Evolutionary conservation across 2,888 invertebrate species (phyloP).

Genomic region (Melanotus villosus): DNA sequence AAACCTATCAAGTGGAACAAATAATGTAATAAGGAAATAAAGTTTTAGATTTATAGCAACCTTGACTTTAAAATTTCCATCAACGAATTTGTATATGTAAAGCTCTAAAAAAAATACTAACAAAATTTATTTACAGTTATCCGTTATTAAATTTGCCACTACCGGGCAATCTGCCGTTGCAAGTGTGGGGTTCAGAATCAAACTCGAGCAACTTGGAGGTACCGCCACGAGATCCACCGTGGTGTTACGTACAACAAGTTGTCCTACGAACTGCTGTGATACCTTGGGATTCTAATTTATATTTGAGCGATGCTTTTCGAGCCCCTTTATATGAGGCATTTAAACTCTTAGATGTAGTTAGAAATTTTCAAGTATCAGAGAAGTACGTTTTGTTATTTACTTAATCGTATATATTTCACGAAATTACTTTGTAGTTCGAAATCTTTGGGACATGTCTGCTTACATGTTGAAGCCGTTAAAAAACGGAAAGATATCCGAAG

Average conservation of each 20-base stretch:
- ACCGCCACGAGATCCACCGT: slow-evolving; percentile 68
- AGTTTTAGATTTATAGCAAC: too few relatives aligned
- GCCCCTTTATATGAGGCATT: slow-evolving; percentile 93
- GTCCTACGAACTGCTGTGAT: slow-evolving; percentile 81
- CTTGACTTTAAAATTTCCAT: too few relatives aligned
- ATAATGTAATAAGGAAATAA: too few relatives aligned
- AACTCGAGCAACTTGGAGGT: slow-evolving; percentile 63
- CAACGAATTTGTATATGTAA: too few relatives aligned
- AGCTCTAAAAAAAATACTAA: too few relatives aligned
- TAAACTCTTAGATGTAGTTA: slow-evolving; percentile 86
- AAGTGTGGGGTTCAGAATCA: slow-evolving; percentile 73
- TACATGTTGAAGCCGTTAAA: slow-evolving; percentile 87
- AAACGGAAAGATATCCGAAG: slow-evolving; percentile 71
- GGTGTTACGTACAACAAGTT: slow-evolving; percentile 84
- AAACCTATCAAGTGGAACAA: too few relatives aligned
- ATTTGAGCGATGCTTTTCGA: slow-evolving; percentile 91
- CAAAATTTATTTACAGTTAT: slow-evolving; percentile 72
- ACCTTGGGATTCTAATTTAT: slow-evolving; percentile 88
- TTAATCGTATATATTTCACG: neutral
- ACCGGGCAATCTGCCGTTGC: slow-evolving; percentile 90
- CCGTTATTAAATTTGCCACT: slow-evolving; percentile 89
- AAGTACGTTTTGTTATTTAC: slow-evolving; percentile 70
- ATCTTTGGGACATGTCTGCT: slow-evolving; percentile 85
- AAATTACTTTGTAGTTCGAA: slow-evolving; percentile 72
- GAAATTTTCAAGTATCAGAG: slow-evolving; percentile 84